Base-by-base conservation (phyloP, 2,888 invertebrate species). In the Synanthedon vespiformis region DNA sequence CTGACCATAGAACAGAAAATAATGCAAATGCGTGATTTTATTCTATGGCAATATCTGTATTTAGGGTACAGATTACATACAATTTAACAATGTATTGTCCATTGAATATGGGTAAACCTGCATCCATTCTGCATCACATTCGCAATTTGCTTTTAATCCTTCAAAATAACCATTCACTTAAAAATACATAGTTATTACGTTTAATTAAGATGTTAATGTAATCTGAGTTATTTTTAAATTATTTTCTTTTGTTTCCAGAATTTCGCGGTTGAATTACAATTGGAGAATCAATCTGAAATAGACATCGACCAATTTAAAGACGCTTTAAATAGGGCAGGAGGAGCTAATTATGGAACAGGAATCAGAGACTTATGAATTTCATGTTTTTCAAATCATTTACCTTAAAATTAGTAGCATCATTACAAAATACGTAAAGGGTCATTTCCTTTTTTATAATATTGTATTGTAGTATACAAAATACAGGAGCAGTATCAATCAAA, bases 301-400 rank as follows among this genome's bases (percentile, higher is more conserved):
- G 91, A 91, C 68, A 89, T 92, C 68, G 90, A 91, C 60, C 89
- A 90, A 71, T 92, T 94, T 74, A 90, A 89, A 65, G 90, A 91
- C 54, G 90, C 91, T 56, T 76, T 94, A 65, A 90, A 89, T 65
- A 90, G 91, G 71, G 94, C 93, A 55, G 93, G 94, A 41, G 94
- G 94, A 59, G 94, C 94, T 53, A 93, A 94, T 79, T 94, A 94
- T 68, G 94, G 94, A 51, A 94, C 93, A 50, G 94, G 94, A 48
- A 86, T 91, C 61, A 88, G 93, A 70, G 92, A 92, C 68, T 88
- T 86, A 84, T 89, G 86, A 88, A 81, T 74, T 74, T 51, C 55
- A 55, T 34, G 10, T 34, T 34, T 34, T 34, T 40, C 41, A 52
- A 56, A 52, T 60, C 55, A 52, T 40, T 53, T 53, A 54, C 44